phyloP scores from a whole-genome alignment of 2,888 invertebrate genomes.

The Aelia acuminata region DNA sequence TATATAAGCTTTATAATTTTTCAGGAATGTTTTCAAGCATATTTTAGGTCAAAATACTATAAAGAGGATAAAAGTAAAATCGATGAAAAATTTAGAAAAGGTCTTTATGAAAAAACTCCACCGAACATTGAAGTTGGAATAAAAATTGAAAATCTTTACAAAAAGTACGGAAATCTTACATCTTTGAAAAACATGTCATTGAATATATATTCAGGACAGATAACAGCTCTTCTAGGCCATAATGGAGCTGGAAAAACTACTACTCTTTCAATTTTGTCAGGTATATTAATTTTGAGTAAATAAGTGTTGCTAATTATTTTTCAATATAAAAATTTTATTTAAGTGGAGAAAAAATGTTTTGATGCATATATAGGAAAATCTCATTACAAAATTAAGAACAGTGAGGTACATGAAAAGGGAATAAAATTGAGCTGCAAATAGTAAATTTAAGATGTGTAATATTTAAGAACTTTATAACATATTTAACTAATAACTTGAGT shows the following conservation, averaged over 20 bases:
- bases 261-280: conserved; percentile 80
- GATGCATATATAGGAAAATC: too few relatives aligned
- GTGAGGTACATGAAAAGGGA: too few relatives aligned
- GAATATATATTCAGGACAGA: conserved; percentile 85
- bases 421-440: too few relatives aligned
- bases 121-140: conserved; percentile 69
- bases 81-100: not conserved
- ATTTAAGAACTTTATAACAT: too few relatives aligned
- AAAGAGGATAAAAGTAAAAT: not conserved
- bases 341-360: too few relatives aligned
- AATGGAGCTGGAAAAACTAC: conserved; percentile 90
- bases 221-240: conserved; percentile 89
- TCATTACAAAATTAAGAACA: too few relatives aligned
- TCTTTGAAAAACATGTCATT: conserved; percentile 70
- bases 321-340: too few relatives aligned
- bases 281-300: conserved; percentile 65
- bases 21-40: not conserved
- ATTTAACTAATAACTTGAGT: too few relatives aligned
- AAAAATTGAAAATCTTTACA: conserved; percentile 68
- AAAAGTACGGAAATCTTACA: conserved; percentile 69
- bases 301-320: too few relatives aligned
- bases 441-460: too few relatives aligned
- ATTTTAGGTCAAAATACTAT: not conserved
- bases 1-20: not conserved
- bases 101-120: conserved; percentile 2